phyloP scores from a whole-genome alignment of 2,797 vertebrate species.

The Enteromius trimaculatus region DNA sequence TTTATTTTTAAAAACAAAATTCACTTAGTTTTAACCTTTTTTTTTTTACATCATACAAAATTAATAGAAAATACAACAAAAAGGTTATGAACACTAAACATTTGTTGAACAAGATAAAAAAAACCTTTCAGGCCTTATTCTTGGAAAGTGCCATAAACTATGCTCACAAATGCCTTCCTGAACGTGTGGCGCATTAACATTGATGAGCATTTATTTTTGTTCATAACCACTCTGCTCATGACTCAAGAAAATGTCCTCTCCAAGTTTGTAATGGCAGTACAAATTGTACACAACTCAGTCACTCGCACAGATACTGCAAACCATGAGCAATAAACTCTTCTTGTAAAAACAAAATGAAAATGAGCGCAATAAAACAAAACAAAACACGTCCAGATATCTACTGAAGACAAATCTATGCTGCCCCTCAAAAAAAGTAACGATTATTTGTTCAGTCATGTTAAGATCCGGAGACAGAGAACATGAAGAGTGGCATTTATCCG shows the following conservation, averaged over 20 bases:
- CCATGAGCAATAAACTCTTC: conserved; percentile 51
- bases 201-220: conserved; percentile 64
- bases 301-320: conserved; percentile 38
- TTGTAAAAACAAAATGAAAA: conserved; percentile 22
- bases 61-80: background rate
- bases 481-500: conserved; percentile 37
- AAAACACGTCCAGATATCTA: background rate
- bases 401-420: background rate
- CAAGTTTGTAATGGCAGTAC: conserved; percentile 53
- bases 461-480: conserved; percentile 53
- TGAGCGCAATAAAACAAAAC: conserved; percentile 30
- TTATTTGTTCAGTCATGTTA: conserved; percentile 61
- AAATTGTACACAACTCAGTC: conserved; percentile 51
- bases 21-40: background rate
- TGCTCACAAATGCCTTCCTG: conserved; percentile 35
- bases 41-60: background rate
- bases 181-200: conserved; percentile 60
- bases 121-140: background rate
- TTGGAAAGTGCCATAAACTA: conserved; percentile 46
- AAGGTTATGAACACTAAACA: background rate
- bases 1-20: background rate
- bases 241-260: conserved; percentile 54
- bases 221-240: conserved; percentile 55
- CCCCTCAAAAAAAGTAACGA: conserved; percentile 29
- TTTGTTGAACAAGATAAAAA: background rate